Conservation (phyloP, 2,888 invertebrate species). For the Apoderus coryli region DNA sequence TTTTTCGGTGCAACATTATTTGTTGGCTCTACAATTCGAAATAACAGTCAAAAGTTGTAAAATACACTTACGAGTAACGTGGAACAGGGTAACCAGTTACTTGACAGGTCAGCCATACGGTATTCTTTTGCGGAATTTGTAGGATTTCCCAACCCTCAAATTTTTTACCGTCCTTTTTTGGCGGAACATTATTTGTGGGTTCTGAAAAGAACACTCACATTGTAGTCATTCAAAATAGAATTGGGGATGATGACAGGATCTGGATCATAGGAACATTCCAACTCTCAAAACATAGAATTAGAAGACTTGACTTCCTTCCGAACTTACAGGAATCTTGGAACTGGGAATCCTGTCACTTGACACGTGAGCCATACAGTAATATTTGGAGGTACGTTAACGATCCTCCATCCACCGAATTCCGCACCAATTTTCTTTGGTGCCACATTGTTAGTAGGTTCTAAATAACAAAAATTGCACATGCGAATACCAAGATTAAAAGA, state of each 20-base stretch:
- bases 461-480: slow-evolving; percentile 18
- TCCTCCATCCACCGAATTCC: slow-evolving; percentile 43
- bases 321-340: slow-evolving; percentile 37
- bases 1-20: slow-evolving; percentile 48
- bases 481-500: slow-evolving; percentile 10
- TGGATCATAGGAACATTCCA: too few relatives aligned
- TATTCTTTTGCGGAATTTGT: slow-evolving; percentile 34
- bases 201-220: slow-evolving; percentile 32
- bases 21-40: slow-evolving; percentile 34
- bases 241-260: too few relatives aligned
- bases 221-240: too few relatives aligned
- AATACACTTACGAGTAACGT: slow-evolving; percentile 48
- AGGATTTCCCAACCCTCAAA: slow-evolving; percentile 45
- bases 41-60: neutral
- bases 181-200: slow-evolving; percentile 48
- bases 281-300: too few relatives aligned
- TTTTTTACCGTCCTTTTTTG: slow-evolving; percentile 41
- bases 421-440: slow-evolving; percentile 45
- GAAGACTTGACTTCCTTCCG: too few relatives aligned
- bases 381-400: slow-evolving; percentile 37
- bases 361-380: slow-evolving; percentile 48
- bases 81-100: slow-evolving; percentile 56
- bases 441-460: slow-evolving; percentile 47
- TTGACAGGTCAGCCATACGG: slow-evolving; percentile 52
- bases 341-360: slow-evolving; percentile 38